Evolutionary conservation across 2,888 invertebrate species (phyloP), one percentile per base, ranked within the genome.

Genomic region (Thecocarcelia acutangulata): DNA sequence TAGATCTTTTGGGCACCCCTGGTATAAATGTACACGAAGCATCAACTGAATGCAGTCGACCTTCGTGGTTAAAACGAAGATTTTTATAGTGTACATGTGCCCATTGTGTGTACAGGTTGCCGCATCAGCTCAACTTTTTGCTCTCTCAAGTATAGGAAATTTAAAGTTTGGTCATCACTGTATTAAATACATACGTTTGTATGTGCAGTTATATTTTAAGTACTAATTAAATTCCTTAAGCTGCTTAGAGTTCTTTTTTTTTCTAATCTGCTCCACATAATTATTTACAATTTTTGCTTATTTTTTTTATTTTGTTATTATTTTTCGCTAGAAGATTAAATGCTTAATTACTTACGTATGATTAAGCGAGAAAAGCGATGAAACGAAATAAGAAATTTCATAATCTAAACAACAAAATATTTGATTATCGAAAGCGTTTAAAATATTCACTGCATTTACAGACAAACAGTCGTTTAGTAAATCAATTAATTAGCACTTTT

Each of bases 211-310:
- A 24, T 24, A 33, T 8, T 33, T n/a, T 8, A 6, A 15, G 17
- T 9, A 8, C 46, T 15, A 46, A 46, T 46, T 15, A 15, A 5
- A 15, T 9, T 46, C 15, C n/a, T 15, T 1, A 3, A 46, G 11
- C 2, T 46, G 15, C 15, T 3, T 28, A 15, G 11, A 17, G 17
- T 33, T 12, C n/a, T n/a, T n/a, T n/a, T n/a, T n/a, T n/a, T 33
- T 56, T 56, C 17, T 33, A 54, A 56, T 56, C 33, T 56, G 54
- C 54, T 56, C 17, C n/a, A 56, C 3, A 33, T 56, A 33, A 56
- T 56, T 33, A 28, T 56, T 58, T 19, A 40, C 2, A 58, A 44
- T 44, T 3, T 12, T 24, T 54, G 11, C 19, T 24, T 24, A 13
- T 52, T 52, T 52, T 8, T 12, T 28, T 40, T 37, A 6, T 48